Evolutionary conservation across 2,888 invertebrate species (phyloP).

Genomic region (Athalia cordata): DNA sequence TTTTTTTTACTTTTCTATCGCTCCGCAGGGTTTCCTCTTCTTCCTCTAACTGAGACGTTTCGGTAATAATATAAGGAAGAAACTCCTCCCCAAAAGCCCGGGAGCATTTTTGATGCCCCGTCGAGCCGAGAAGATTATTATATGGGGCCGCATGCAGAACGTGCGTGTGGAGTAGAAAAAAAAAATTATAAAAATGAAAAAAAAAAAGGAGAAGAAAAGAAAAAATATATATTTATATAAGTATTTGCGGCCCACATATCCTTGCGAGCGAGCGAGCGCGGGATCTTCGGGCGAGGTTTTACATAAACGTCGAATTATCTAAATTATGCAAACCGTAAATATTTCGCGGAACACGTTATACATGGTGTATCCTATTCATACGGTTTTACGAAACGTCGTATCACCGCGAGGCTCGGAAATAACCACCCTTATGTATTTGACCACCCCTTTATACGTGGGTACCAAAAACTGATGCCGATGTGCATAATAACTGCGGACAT

Average conservation of each 20-base stretch:
- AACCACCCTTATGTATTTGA: neutral
- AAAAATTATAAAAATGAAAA: neutral
- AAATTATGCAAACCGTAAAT: slow-evolving; percentile 51
- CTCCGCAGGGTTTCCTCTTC: slow-evolving; percentile 28
- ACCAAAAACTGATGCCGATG: neutral
- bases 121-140: neutral
- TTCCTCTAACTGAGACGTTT: slow-evolving; percentile 37
- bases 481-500: neutral
- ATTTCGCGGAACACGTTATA: slow-evolving; percentile 37
- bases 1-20: slow-evolving; percentile 47
- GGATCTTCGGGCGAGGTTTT: slow-evolving; percentile 48
- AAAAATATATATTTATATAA: no score
- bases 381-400: neutral
- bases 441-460: no score
- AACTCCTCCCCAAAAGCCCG: slow-evolving; percentile 44
- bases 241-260: no score
- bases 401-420: neutral
- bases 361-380: neutral
- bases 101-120: slow-evolving; percentile 13
- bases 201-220: no score
- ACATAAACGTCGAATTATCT: slow-evolving; percentile 59
- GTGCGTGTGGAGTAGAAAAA: neutral
- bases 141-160: neutral
- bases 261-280: no score
- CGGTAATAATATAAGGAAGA: slow-evolving; percentile 50